phyloP scores from a whole-genome alignment of 2,113 vertebrate species.

The Neodontobutis hainanensis region DNA sequence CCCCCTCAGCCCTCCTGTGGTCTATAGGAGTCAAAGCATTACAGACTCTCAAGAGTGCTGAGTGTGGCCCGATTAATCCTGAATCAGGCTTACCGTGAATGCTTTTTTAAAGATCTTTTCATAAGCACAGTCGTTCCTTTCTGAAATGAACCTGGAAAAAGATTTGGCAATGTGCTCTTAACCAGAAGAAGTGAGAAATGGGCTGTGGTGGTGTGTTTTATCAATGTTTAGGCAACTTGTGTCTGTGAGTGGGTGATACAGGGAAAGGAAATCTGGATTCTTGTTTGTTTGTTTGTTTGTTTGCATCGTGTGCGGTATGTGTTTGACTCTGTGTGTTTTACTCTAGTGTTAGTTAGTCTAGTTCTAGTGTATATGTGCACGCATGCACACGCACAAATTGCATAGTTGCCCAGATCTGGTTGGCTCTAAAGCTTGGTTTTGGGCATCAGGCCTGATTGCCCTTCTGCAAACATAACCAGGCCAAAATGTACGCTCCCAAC shows the following conservation, averaged over 20 bases:
- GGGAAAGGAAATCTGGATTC: slow-evolving; percentile 57
- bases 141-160: slow-evolving; percentile 56
- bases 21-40: slow-evolving; percentile 67
- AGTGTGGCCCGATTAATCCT: slow-evolving; percentile 65
- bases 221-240: slow-evolving; percentile 33
- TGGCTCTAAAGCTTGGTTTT: slow-evolving; percentile 67
- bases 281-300: slow-evolving; percentile 71
- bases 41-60: slow-evolving; percentile 63
- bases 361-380: slow-evolving; percentile 17
- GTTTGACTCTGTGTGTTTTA: slow-evolving; percentile 55
- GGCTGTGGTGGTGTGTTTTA: slow-evolving; percentile 2
- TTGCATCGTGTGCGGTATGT: slow-evolving; percentile 66
- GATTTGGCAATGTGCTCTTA: slow-evolving; percentile 58
- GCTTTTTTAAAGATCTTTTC: slow-evolving; percentile 53
- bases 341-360: slow-evolving; percentile 1
- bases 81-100: slow-evolving; percentile 58
- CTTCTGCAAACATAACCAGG: slow-evolving; percentile 75
- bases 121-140: slow-evolving; percentile 46
- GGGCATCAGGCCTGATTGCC: slow-evolving; percentile 72
- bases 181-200: slow-evolving; percentile 35
- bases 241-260: slow-evolving; percentile 12
- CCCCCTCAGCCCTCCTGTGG: slow-evolving; percentile 58
- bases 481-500: slow-evolving; percentile 69
- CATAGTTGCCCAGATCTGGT: slow-evolving; percentile 74
- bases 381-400: slow-evolving; percentile 44